A percentile compares a stretch with the other conserved stretches of the same genome.
Evolutionary conservation across 2,113 vertebrate species (phyloP).

Genomic region (Cyanistes caeruleus): DNA sequence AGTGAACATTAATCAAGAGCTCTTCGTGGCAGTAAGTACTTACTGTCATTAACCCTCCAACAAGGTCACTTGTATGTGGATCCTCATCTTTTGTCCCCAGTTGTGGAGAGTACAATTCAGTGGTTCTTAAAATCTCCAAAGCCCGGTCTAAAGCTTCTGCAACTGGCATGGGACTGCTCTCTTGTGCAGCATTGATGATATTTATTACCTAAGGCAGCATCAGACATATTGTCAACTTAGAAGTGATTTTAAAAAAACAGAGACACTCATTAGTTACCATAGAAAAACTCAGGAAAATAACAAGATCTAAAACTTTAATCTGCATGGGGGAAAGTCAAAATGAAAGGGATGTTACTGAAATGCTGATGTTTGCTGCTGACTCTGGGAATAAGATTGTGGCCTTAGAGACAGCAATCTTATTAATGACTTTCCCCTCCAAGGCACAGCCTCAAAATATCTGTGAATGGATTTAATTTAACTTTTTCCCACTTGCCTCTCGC

Average conservation of each 20-base stretch:
- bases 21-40: slow-evolving; percentile 44
- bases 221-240: neutral
- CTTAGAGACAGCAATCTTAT: neutral
- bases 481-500: neutral
- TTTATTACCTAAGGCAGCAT: slow-evolving; percentile 87
- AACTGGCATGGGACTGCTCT: slow-evolving; percentile 91
- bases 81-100: slow-evolving; percentile 92
- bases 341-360: neutral
- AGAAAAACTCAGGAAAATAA: neutral
- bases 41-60: slow-evolving; percentile 94
- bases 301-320: neutral
- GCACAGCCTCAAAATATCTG: neutral
- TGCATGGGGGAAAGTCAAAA: neutral
- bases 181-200: slow-evolving; percentile 96
- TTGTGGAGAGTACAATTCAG: slow-evolving; percentile 96
- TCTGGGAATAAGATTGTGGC: neutral
- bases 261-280: neutral
- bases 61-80: slow-evolving; percentile 93
- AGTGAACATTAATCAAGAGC: neutral
- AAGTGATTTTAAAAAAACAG: neutral
- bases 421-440: neutral
- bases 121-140: slow-evolving; percentile 93
- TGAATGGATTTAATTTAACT: neutral
- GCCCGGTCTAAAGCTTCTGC: slow-evolving; percentile 94
- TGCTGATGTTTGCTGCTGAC: neutral